Base-by-base conservation (phyloP, 1,140 invertebrate genomes). In the Colletes latitarsis region DNA sequence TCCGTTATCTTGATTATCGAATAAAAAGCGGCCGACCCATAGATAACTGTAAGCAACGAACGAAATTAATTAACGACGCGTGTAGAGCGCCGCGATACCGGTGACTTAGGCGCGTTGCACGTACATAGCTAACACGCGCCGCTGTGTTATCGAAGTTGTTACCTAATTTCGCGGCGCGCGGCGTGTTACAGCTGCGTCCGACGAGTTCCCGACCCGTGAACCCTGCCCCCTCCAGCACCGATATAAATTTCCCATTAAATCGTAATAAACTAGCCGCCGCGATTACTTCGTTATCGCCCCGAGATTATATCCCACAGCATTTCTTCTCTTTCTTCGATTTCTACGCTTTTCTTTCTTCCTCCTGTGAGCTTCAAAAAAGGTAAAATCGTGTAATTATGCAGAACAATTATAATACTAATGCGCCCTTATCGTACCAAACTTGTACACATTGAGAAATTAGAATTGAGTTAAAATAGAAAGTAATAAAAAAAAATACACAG, bases 1-100 rank as follows among this genome's bases (percentile, higher is more conserved):
- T 66, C 57, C 67, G 80, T 77, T 82, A 21, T 55, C 74, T 43
- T 15, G 74, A 77, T 77, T 77, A 82, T 82, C 52, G 80, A 52
- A 64, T 57, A 66, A 81, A 70, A 81, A 69, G 21, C 8, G 52
- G 30, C 49, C 21, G 52, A 6, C 8, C 19, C 14, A 17, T 6
- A 57, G 79, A 52, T 78, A 71, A 67, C 70, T 41, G 19, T 2
- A 6, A 60, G 41, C 19, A 30, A 39, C 10, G 49, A 66, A 66
- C 66, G 41, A 60, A 77, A 70, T 77, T 77, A 81, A 81, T 81
- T 77, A 81, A 69, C 79, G 58, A 62, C 46, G 63, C 53, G 49
- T 72, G 49, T 63, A 55, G 15, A 30, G 0, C n/a, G 14, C 6
- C 57, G 6, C 43, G 17, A 70, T 62, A 43, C 6, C 46, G 30